These are phyloP conservation scores for Matsumyia berberina DNA, from an alignment of 2,888 invertebrate species.

Conservation along the genomic window DNA sequence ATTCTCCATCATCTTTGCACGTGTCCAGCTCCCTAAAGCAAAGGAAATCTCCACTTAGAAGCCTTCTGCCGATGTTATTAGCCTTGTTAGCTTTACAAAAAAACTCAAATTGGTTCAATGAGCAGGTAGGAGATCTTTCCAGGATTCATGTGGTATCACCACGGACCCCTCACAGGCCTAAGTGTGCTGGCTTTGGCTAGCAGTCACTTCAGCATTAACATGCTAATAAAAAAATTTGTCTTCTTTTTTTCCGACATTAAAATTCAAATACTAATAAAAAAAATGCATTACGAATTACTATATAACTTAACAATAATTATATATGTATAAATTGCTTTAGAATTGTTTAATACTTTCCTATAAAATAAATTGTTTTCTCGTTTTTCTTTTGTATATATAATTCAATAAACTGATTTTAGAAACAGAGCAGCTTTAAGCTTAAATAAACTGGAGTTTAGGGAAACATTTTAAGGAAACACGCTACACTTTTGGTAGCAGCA, in stretches of 20 bases:
- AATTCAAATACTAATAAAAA: constrained; percentile 38
- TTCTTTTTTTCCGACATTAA: not conserved
- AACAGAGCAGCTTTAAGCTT: constrained; percentile 58
- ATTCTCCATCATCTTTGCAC: too few species aligned
- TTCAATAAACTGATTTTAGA: constrained; percentile 58
- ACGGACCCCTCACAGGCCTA: too few species aligned
- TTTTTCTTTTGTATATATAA: constrained; percentile 28
- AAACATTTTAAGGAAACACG: constrained; percentile 12
- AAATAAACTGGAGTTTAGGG: constrained; percentile 21
- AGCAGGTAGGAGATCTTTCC: too few species aligned
- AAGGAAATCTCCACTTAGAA: too few species aligned
- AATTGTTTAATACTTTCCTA: constrained; percentile 50
- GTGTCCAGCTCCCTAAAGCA: too few species aligned
- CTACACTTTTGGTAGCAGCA: constrained; percentile 17
- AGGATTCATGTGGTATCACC: too few species aligned
- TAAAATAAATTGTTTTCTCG: constrained; percentile 6
- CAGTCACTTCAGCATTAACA: too few species aligned
- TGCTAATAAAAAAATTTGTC: constrained; percentile 39
- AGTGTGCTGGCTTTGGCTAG: too few species aligned
- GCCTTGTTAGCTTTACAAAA: too few species aligned
- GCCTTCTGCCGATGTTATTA: too few species aligned
- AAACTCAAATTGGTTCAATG: too few species aligned
- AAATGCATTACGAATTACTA: constrained; percentile 43
- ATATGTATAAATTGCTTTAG: constrained; percentile 38
- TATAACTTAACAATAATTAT: constrained; percentile 43